phyloP scores from a whole-genome alignment of 2,797 vertebrate genomes.

The Microctenopoma stevenorrisi region DNA sequence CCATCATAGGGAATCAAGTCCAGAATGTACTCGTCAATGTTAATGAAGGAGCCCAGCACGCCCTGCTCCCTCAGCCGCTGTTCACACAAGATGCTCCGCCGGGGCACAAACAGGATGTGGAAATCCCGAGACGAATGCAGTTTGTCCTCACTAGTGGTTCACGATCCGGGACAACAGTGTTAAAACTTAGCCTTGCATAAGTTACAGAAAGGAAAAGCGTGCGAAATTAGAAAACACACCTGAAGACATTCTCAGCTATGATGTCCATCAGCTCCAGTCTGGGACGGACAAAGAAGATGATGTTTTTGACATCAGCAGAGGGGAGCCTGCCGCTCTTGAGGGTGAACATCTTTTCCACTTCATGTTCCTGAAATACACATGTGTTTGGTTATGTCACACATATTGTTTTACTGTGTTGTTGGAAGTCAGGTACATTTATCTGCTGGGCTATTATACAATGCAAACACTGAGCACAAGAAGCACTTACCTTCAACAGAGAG shows the following conservation, averaged over 20 bases:
- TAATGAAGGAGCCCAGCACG: conserved; percentile 90
- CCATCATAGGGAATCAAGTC: conserved; percentile 97
- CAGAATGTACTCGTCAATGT: conserved; percentile 94
- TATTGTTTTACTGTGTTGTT: not conserved
- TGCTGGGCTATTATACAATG: not conserved
- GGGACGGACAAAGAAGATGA: conserved; percentile 97
- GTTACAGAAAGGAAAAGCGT: not conserved
- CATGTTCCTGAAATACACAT: conserved; percentile 88
- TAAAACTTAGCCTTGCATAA: not conserved
- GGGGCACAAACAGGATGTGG: conserved; percentile 96
- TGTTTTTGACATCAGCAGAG: conserved; percentile 93
- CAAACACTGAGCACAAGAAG: not conserved
- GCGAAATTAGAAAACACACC: conserved; percentile 72
- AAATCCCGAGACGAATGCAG: conserved; percentile 89
- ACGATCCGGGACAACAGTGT: conserved; percentile 6
- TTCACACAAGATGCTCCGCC: conserved; percentile 94
- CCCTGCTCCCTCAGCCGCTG: conserved; percentile 95
- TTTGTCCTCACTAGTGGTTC: conserved; percentile 88
- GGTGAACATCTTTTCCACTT: conserved; percentile 99
- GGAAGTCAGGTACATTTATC: not conserved
- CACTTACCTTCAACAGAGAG: conserved; percentile 92
- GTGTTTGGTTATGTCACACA: not conserved
- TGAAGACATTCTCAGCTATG: conserved; percentile 93
- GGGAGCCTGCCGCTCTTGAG: conserved; percentile 93
- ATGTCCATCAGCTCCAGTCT: conserved; percentile 97